Base-by-base conservation (phyloP, 2,888 invertebrate genomes). In the Subacronicta megacephala region DNA sequence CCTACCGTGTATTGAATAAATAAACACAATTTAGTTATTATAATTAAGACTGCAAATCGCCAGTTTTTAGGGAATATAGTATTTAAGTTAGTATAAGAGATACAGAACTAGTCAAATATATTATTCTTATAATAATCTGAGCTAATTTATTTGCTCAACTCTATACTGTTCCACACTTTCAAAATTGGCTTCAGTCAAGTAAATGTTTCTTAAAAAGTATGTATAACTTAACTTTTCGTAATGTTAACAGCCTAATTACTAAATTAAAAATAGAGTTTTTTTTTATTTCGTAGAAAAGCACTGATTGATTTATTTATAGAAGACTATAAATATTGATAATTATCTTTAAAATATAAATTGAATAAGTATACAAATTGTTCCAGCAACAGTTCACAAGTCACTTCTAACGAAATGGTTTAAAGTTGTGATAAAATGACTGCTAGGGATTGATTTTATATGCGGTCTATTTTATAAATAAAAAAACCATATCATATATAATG, bases 401-500 rank as follows among this genome's bases (percentile, higher is more conserved):
- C 36, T 59, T 60, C 51, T 60, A 61, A 52, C 43, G 42, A 35
- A 10, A 68, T 64, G 50, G 62, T 75, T 67, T 60, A 53, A 45
- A 50, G 68, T 72, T 74, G 84, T 87, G 85, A 87, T 87, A 85
- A 80, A 83, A 77, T 81, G 87, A 87, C 90, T 89, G 89, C 86
- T 82, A 80, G 71, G 78, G 75, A 85, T 85, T 86, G 76, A 84
- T 86, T 87, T 84, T 82, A 72, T 78, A 81, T 60, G 87, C 90
- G 86, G 90, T 91, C 89, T 80, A 84, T 87, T 87, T 88, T 89
- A 88, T 88, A 88, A 82, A 81, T 83, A 85, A 66, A 85, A n/a
- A 88, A 87, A 87, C 93, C 94, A 93, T 93, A 94, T 94, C 94
- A 93, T 90, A 89, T 89, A 88, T 67, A 90, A 85, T 85, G 82